Percentiles rank a stretch among this genome's conserved stretches.
These are phyloP conservation scores for Ormyrus labotus DNA, from an alignment of 2,888 invertebrate species.

Conservation along the genomic window DNA sequence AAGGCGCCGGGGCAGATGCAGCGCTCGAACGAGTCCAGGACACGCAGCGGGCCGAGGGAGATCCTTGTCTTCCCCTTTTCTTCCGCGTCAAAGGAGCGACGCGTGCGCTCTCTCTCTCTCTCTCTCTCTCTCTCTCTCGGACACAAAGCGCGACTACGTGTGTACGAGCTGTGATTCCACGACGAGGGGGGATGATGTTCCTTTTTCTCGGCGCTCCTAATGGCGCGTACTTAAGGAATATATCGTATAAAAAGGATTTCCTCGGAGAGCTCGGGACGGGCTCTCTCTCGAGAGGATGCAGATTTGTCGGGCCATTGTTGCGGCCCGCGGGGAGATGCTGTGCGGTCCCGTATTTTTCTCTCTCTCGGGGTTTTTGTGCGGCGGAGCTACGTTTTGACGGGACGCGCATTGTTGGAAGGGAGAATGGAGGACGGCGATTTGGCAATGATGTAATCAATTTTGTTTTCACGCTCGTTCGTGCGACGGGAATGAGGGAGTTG, in stretches of 20 bases:
- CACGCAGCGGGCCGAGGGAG: constrained; percentile 21
- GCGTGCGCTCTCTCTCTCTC: not conserved
- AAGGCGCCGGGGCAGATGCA: not conserved
- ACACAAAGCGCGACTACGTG: no score
- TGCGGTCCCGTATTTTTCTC: not conserved
- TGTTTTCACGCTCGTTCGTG: not conserved
- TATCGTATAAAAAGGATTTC: constrained; percentile 35
- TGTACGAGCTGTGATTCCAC: no score
- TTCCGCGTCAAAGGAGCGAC: constrained; percentile 12
- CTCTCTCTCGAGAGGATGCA: constrained; percentile 12
- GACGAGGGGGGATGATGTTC: not conserved
- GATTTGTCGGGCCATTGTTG: constrained; percentile 34
- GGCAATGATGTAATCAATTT: constrained; percentile 9
- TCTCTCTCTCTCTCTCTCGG: no score
- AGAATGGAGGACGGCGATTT: constrained; percentile 14
- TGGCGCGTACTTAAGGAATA: constrained; percentile 29
- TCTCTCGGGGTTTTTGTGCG: not conserved
- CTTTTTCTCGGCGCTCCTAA: constrained; percentile 13
- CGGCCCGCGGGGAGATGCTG: no score
- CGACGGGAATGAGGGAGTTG: no score
- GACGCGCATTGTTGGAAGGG: not conserved
- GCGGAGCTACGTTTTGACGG: not conserved
- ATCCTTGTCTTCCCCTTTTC: constrained; percentile 32
- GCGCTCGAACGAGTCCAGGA: not conserved
- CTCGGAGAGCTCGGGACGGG: not conserved